phyloP scores from a whole-genome alignment of 1,140 invertebrate genomes.

The Trichoplusia ni region DNA sequence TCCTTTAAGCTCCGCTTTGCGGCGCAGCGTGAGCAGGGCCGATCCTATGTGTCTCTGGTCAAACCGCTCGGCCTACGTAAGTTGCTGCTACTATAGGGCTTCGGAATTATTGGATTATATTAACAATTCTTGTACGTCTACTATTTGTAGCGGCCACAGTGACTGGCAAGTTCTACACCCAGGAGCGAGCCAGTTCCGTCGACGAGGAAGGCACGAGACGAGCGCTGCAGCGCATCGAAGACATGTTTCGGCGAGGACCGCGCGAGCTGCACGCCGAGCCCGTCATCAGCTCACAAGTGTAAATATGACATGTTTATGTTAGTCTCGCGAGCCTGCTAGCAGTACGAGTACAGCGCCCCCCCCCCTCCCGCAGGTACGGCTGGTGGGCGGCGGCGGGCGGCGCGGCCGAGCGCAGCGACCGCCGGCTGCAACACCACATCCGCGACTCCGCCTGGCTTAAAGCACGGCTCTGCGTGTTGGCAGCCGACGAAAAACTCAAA shows the following conservation, averaged over 20 bases:
- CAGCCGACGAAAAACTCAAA: slow-evolving; percentile 35
- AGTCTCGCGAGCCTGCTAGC: no score
- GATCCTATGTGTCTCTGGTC: slow-evolving; percentile 62
- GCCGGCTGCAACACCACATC: slow-evolving; percentile 49
- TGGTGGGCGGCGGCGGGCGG: slow-evolving; percentile 45
- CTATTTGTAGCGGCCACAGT: slow-evolving; percentile 30
- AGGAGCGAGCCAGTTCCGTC: not conserved
- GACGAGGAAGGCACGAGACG: not conserved
- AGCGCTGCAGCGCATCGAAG: slow-evolving; percentile 33
- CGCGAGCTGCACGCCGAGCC: slow-evolving; percentile 37
- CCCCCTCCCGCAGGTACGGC: slow-evolving; percentile 65
- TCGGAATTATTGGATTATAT: no score
- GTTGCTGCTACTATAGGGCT: no score
- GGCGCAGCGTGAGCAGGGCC: slow-evolving; percentile 55
- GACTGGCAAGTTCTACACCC: slow-evolving; percentile 38
- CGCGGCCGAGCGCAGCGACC: slow-evolving; percentile 12
- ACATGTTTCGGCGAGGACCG: slow-evolving; percentile 41
- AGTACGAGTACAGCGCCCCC: no score
- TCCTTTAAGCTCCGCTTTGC: slow-evolving; percentile 72
- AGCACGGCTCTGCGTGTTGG: slow-evolving; percentile 36
- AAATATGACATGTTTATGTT: slow-evolving; percentile 1
- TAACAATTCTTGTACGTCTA: not conserved
- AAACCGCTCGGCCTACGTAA: slow-evolving; percentile 59
- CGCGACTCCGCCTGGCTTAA: slow-evolving; percentile 57
- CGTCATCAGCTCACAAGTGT: slow-evolving; percentile 45